Evolutionary conservation across 2,888 invertebrate genomes (phyloP).

Genomic region (Thumatha senex): DNA sequence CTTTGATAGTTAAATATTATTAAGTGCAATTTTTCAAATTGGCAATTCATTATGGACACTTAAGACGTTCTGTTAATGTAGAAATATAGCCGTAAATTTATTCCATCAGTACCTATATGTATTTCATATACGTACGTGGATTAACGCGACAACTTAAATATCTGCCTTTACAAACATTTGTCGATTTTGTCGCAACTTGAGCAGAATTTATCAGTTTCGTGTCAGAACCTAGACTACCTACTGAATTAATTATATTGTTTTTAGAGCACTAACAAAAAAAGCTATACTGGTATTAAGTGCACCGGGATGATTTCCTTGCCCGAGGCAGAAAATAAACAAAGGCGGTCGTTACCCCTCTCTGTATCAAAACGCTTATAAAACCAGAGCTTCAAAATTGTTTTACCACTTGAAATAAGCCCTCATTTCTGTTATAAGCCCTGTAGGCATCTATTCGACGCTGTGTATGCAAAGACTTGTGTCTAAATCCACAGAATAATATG

Average conservation of each 20-base stretch:
- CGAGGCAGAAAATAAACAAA: neutral
- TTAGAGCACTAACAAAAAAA: neutral
- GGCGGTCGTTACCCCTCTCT: neutral
- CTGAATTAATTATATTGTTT: neutral
- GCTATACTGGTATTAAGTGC: neutral
- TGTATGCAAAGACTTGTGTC: neutral
- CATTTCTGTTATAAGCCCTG: neutral
- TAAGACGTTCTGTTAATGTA: no score
- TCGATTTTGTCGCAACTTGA: neutral
- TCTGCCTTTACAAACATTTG: no score
- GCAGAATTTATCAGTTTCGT: neutral
- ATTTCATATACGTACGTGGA: no score
- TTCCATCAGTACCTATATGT: no score
- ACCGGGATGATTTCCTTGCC: neutral
- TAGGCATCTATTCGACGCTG: neutral
- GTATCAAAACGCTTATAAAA: neutral
- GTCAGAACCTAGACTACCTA: neutral
- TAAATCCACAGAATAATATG: no score
- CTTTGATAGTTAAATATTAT: no score
- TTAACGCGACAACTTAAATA: no score
- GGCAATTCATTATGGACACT: no score
- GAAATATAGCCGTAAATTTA: no score
- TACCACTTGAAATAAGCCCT: neutral
- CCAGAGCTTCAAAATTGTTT: neutral
- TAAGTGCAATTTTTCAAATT: no score